Conservation (phyloP, 1,140 invertebrate species). For the Drosophila tsacasi region DNA sequence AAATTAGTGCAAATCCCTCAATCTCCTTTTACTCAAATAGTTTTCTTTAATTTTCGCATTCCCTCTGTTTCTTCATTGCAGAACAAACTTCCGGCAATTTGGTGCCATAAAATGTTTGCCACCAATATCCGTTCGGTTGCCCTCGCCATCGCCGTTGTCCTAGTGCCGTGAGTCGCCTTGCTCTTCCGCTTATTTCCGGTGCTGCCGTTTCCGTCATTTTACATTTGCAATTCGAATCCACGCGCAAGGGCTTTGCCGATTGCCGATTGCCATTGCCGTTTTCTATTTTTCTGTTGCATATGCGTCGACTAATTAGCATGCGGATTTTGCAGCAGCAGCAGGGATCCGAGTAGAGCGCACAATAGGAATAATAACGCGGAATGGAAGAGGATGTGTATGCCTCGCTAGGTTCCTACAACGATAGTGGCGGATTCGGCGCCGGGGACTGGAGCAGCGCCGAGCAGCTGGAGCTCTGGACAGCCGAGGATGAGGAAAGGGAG, state of each 20-base stretch:
- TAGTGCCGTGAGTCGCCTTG: slow-evolving; percentile 16
- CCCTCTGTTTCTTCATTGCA: slow-evolving; percentile 43
- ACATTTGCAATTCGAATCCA: slow-evolving; percentile 64
- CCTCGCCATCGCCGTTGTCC: slow-evolving; percentile 18
- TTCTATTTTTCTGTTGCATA: slow-evolving; percentile 49
- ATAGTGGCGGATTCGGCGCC: slow-evolving; percentile 31
- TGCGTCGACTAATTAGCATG: slow-evolving; percentile 73
- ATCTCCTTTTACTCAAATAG: slow-evolving; percentile 7
- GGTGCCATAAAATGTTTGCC: slow-evolving; percentile 77
- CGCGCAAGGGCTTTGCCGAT: slow-evolving; percentile 10
- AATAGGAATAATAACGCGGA: slow-evolving; percentile 55
- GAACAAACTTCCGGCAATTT: slow-evolving; percentile 68
- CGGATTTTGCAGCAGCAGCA: slow-evolving; percentile 38
- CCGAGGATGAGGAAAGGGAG: background rate
- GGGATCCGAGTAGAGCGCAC: slow-evolving; percentile 34
- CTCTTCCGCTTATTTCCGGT: slow-evolving; percentile 53
- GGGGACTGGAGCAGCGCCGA: slow-evolving; percentile 60
- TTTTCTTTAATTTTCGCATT: slow-evolving; percentile 25
- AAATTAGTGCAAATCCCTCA: background rate
- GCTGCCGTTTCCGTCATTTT: slow-evolving; percentile 26
- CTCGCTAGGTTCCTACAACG: slow-evolving; percentile 63
- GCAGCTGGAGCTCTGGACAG: slow-evolving; percentile 51
- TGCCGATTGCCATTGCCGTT: slow-evolving; percentile 7
- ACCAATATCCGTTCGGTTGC: slow-evolving; percentile 71
- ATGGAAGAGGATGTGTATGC: slow-evolving; percentile 81